Evolutionary conservation across 2,113 vertebrate species (phyloP), one percentile per base, ranked within the genome.

Genomic region (Marmota flaviventris): DNA sequence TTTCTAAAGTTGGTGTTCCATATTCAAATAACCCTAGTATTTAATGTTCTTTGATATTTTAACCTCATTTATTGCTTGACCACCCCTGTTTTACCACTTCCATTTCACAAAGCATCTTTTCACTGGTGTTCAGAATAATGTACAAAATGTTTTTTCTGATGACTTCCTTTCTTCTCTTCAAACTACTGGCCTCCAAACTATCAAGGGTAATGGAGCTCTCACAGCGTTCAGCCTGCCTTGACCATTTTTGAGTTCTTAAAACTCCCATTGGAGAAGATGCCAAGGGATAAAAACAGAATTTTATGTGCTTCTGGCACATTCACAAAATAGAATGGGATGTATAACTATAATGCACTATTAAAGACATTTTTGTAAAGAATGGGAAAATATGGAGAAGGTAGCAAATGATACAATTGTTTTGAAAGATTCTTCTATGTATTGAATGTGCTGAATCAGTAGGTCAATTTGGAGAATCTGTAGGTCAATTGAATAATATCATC

Each of bases 81-180:
- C 20, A 85, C 29, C 84, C 63, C 92, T n/a, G 16, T 70, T 93
- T 76, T 88, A 39, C 17, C 45, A 58, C 25, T 78, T 78, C 12
- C 42, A 34, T 77, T 76, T 81, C 37, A 93, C 32, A 32, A 70
- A 85, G 18, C 34, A 65, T 94, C 65, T 88, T 89, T 89, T 89
- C 32, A 70, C 0, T 63, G 83, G 51, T 89, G 8, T 22, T 89
- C 72, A 39, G 77, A 69, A 79, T 78, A 56, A 73, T 51, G 24
- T 8, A 42, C 25, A 70, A 27, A 51, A 69, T 56, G 34, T 13
- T 65, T 94, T 91, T 95, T 53, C n/a, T 81, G 78, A 76, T 82
- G 65, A 93, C 22, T 92, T 81, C 12, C 27, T 91, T 78, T 95
- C 27, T 34, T 89, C 91, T 75, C 51, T 96, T 85, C 91, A 95